Percentiles rank a stretch among this genome's conserved stretches.
These are phyloP conservation scores for Phrynosoma platyrhinos DNA, from an alignment of 2,113 vertebrate genomes.

Conservation along the genomic window DNA sequence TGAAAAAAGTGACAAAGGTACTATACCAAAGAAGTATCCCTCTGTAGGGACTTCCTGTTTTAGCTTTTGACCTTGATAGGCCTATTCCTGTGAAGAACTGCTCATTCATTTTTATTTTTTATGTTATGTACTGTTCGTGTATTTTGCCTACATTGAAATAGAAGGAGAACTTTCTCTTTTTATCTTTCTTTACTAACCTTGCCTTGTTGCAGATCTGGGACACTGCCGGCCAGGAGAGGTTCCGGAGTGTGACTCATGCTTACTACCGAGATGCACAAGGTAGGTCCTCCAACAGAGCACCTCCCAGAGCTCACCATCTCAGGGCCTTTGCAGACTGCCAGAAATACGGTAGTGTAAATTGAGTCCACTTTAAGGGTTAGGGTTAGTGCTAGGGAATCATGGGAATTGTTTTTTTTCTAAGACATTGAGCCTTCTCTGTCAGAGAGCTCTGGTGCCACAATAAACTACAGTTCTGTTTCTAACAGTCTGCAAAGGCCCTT, in stretches of 20 bases:
- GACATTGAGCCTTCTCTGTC: too few relatives aligned
- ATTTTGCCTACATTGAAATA: background rate
- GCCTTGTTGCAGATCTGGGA: constrained; percentile 90
- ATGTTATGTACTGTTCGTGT: background rate
- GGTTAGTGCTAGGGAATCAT: too few relatives aligned
- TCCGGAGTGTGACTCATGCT: constrained; percentile 94
- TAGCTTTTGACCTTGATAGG: background rate
- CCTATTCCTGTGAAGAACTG: background rate
- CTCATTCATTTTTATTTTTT: background rate
- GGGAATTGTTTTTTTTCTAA: too few relatives aligned
- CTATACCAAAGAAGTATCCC: background rate
- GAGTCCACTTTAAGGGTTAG: too few relatives aligned
- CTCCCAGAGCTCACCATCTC: rapidly evolving
- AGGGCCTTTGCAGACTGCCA: too few relatives aligned
- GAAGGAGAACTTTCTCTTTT: background rate
- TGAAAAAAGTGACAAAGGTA: background rate
- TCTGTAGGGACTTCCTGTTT: too few relatives aligned
- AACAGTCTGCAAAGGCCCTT: too few relatives aligned
- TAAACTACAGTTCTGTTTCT: too few relatives aligned
- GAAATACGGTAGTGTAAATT: too few relatives aligned
- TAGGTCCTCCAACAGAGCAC: constrained; percentile 61
- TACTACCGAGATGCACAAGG: constrained; percentile 97
- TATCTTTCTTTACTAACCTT: background rate
- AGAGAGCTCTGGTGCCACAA: too few relatives aligned
- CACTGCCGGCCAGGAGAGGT: constrained; percentile 93